These are phyloP conservation scores for Rhinogobio ventralis DNA, from an alignment of 2,797 vertebrate species.

Conservation along the genomic window DNA sequence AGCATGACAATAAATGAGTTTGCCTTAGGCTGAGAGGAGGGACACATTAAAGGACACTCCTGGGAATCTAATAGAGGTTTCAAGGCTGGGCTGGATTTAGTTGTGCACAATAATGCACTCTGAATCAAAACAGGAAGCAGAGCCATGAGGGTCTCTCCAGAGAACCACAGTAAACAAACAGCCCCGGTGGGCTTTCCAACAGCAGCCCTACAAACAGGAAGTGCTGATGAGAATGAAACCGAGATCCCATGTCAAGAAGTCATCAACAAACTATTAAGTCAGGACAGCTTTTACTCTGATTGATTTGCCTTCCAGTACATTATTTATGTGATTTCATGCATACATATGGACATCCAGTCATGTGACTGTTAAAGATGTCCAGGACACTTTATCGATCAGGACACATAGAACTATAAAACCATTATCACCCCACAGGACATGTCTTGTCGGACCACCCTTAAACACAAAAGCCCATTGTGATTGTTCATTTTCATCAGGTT, in stretches of 20 bases:
- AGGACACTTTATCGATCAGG: slow-evolving; percentile 15
- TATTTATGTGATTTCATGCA: slow-evolving; percentile 28
- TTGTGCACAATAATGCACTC: slow-evolving; percentile 51
- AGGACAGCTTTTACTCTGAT: neutral
- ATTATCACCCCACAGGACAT: slow-evolving; percentile 41
- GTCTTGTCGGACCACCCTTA: slow-evolving; percentile 22
- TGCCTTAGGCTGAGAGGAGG: slow-evolving; percentile 33
- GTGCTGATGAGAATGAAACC: slow-evolving; percentile 29
- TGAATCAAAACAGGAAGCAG: slow-evolving; percentile 81
- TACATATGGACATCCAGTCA: neutral
- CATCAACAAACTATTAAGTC: slow-evolving; percentile 6
- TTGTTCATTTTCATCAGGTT: slow-evolving; percentile 48
- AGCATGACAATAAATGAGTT: slow-evolving; percentile 23
- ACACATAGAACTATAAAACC: slow-evolving; percentile 12
- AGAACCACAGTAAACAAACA: slow-evolving; percentile 77
- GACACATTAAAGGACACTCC: slow-evolving; percentile 28
- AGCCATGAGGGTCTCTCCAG: slow-evolving; percentile 70
- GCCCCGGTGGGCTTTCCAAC: slow-evolving; percentile 62
- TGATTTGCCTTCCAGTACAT: slow-evolving; percentile 7
- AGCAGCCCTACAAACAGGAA: slow-evolving; percentile 73
- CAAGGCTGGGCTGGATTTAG: slow-evolving; percentile 38
- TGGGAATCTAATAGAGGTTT: slow-evolving; percentile 50
- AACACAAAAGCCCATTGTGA: slow-evolving; percentile 64
- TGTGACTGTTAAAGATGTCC: neutral
- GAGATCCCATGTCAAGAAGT: slow-evolving; percentile 18